Conservation (phyloP, 2,113 vertebrate species). For the Stegastes partitus region DNA sequence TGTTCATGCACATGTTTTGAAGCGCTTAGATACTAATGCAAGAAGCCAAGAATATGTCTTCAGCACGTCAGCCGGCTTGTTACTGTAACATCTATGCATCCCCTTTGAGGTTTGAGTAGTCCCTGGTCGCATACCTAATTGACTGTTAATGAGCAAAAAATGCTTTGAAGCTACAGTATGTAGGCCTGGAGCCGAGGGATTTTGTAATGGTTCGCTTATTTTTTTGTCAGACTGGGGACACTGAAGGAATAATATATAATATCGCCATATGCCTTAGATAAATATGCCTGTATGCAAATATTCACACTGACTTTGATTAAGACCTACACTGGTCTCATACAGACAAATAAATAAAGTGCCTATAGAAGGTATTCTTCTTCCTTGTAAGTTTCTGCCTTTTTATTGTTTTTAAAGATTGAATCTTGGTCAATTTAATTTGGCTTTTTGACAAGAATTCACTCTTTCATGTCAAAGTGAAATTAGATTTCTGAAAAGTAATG, state of each 20-base stretch:
- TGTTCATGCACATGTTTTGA: not conserved
- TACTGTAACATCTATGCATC: not conserved
- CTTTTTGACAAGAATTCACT: not conserved
- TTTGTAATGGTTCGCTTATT: not conserved
- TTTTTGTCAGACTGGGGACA: not conserved
- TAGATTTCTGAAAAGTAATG: no score
- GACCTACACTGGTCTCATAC: not conserved
- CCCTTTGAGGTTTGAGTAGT: conserved; percentile 21
- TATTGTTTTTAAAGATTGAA: no score
- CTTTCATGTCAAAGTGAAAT: no score
- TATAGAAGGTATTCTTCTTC: no score
- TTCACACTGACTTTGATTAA: not conserved
- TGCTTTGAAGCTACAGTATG: conserved; percentile 30
- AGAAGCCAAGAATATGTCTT: conserved; percentile 10
- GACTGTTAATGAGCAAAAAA: conserved; percentile 23
- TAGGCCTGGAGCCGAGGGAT: not conserved
- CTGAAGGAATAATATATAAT: not conserved
- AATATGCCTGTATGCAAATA: not conserved
- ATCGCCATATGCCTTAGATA: not conserved
- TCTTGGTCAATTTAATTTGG: not conserved
- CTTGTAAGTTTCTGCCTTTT: no score
- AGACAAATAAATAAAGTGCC: no score
- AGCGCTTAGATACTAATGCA: conserved; percentile 22
- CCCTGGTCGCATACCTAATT: conserved; percentile 7
- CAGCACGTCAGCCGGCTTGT: not conserved